Base-by-base conservation (phyloP, 2,888 invertebrate species). In the Andrena chrysosceles region DNA sequence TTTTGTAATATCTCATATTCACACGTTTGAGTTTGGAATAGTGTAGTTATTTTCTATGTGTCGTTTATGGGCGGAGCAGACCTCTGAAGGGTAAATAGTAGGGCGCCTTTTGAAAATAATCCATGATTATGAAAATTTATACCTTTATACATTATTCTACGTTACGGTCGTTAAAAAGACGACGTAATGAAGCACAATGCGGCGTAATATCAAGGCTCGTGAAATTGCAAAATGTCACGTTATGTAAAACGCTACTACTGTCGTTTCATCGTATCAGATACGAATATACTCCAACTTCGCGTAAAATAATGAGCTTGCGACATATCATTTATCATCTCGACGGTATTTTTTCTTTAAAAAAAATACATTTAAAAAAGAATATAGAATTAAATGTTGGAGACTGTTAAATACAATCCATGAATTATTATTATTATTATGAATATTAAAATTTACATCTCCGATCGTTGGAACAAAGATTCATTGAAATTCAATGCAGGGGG, bases 191-290 rank as follows among this genome's bases (percentile, higher is more conserved):
- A 59, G 48, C 33, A 29, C 42, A 48, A 6, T 68, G 33, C 31
- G 26, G 23, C n/a, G 48, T 13, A 33, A 59, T 59, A 68, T 59
- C 56, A 68, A 49, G 16, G 33, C 71, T 62, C 26, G 23, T 33
- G 63, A 35, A 63, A 54, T 71, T 71, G 54, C 71, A 52, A 54
- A 71, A 71, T 63, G 60, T 71, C 71, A 60, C 71, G 56, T 76
- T 63, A 63, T 33, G 63, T 54, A 52, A 70, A 56, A 13, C 29
- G n/a, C 20, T 29, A 42, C 62, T 72, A 59, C 63, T 56, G 48
- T 48, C 73, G 64, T 56, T 33, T 42, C 62, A 42, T 35, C 4
- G 48, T 49, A 33, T 35, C 62, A 52, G 23, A 35, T 52, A 10
- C 13, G 13, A 29, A 42, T 29, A 52, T 52, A 2, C 31, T 26